Base-by-base conservation (phyloP, 2,888 invertebrate species). In the Zygogramma bicolorata region DNA sequence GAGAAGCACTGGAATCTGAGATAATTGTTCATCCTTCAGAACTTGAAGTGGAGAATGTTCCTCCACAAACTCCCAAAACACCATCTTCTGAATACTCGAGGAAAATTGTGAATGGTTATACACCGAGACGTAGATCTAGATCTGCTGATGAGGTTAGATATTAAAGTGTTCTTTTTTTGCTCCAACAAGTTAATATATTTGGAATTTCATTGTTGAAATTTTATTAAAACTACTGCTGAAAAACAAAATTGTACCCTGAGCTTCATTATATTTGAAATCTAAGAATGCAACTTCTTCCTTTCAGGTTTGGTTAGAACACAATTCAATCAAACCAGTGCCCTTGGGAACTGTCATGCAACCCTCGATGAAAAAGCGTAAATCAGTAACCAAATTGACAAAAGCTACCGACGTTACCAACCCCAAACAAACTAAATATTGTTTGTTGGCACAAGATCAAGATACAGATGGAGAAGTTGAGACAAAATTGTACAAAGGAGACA, bases 391-490 rank as follows among this genome's bases (percentile, higher is more conserved):
- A 84, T 88, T 68, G 49, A 68, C 42, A 8, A 60, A 67, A 29
- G 46, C 40, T 0, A 95, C 94, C 89, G 91, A 93, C 79, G 91
- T 97, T 7, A 91, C 92, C 0, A 91, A 92, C 81, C 87, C 89
- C 0, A 93, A 92, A 83, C 92, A 90, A 79, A 85, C 89, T 20
- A 97, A 97, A 83, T 99, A 99, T 86, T 95, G 97, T 77, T 89
- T 99, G 0, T 93, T 97, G 18, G 94, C 97, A 0, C 98, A 99
- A 87, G 95, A 96, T 81, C 93, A 95, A 20, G 97, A 97, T 84
- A 93, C 94, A 0, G 95, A 95, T 80, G 99, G 99, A 0, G 97
- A 97, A 83, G 88, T 99, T 2, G 97, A 97, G 86, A 99, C 98
- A 0, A 95, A 95, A 81, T 85, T 98, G 15, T 96, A 95, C 84